phyloP scores from a whole-genome alignment of 2,113 vertebrate species.

The Pseudopipra pipra region DNA sequence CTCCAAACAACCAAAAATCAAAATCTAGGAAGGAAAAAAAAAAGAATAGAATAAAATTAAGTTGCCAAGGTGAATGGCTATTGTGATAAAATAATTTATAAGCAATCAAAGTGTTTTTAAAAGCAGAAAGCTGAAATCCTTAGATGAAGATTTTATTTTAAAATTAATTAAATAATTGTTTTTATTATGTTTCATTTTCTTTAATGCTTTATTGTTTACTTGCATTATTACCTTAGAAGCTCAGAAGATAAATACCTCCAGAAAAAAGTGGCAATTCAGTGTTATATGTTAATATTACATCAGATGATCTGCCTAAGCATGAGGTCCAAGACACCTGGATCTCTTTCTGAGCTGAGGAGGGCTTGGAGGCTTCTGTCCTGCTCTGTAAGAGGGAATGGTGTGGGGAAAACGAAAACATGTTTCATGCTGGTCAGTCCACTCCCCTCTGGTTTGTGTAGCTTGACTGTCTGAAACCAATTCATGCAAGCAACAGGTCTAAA shows the following conservation, averaged over 20 bases:
- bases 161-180: not conserved
- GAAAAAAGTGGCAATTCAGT: not conserved
- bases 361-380: not conserved
- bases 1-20: not conserved
- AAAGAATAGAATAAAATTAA: not conserved
- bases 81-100: not conserved
- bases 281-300: not conserved
- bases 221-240: not conserved
- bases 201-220: not conserved
- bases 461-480: not conserved
- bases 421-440: not conserved
- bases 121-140: not conserved
- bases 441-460: not conserved
- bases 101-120: not conserved
- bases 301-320: not conserved
- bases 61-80: not conserved
- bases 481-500: not conserved
- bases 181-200: not conserved
- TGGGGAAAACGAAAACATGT: not conserved
- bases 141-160: slow-evolving; percentile 17
- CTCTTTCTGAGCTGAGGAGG: not conserved
- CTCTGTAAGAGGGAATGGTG: accelerated
- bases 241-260: not conserved
- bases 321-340: not conserved
- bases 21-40: not conserved